Evolutionary conservation across 2,113 vertebrate species (phyloP).

Genomic region (Ramphastos sulfuratus): DNA sequence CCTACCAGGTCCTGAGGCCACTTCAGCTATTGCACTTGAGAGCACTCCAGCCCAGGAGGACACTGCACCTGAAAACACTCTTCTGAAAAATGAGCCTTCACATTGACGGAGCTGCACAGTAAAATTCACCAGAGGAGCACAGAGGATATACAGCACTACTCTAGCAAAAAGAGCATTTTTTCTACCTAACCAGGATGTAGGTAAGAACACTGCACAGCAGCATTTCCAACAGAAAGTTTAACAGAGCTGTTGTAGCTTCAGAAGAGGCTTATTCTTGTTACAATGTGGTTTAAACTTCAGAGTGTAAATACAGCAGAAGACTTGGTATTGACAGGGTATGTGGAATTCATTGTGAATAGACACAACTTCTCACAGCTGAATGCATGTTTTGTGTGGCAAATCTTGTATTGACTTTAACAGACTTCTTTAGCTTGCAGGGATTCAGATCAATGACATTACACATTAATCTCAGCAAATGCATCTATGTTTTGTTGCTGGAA

Average conservation of each 20-base stretch:
- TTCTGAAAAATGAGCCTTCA: neutral
- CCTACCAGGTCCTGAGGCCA: neutral
- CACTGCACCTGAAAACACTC: neutral
- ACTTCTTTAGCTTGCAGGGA: neutral
- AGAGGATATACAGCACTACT: neutral
- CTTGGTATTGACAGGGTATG: constrained; percentile 4
- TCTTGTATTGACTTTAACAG: neutral
- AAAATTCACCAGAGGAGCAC: neutral
- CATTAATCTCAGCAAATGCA: neutral
- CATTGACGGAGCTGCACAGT: neutral
- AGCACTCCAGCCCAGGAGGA: neutral
- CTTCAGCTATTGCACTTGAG: neutral
- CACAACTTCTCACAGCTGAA: neutral
- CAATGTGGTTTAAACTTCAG: neutral
- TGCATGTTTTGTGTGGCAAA: neutral
- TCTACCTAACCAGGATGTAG: neutral
- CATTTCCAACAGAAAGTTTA: neutral
- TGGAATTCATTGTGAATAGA: neutral
- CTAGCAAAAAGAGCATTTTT: neutral
- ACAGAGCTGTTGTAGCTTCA: neutral
- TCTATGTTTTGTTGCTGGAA: constrained; percentile 17
- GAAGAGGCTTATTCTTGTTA: neutral
- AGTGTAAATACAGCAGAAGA: neutral
- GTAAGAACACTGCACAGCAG: neutral
- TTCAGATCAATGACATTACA: neutral